Conservation (phyloP, 2,888 invertebrate species). For the Digitonthophagus gazella region DNA sequence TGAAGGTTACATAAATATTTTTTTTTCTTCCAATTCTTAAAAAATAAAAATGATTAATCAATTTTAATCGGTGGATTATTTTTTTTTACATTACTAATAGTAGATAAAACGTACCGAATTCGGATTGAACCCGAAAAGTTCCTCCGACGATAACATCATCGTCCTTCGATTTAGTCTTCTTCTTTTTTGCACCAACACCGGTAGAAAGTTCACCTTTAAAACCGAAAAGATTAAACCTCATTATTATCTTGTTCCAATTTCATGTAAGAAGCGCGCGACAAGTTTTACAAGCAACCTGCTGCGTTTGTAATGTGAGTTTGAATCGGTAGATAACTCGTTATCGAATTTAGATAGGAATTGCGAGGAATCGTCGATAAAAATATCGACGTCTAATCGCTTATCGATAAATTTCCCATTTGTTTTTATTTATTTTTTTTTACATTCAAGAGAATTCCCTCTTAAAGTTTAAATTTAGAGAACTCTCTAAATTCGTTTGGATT, state of each 20-base stretch:
- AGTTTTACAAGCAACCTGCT: too few species aligned
- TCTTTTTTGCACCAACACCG: too few species aligned
- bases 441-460: too few species aligned
- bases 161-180: slow-evolving; percentile 10
- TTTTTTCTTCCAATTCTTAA: too few species aligned
- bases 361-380: too few species aligned
- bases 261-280: too few species aligned
- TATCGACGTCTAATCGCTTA: too few species aligned
- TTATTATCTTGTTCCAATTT: slow-evolving; percentile 2
- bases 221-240: slow-evolving; percentile 24
- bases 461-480: too few species aligned
- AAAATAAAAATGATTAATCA: too few species aligned
- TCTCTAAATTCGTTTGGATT: too few species aligned
- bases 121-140: slow-evolving; percentile 13
- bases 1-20: background rate
- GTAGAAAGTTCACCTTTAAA: slow-evolving; percentile 23
- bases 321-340: background rate
- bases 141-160: slow-evolving; percentile 14
- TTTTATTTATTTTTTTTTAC: too few species aligned
- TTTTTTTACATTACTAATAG: slow-evolving; percentile 7
- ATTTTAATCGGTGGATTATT: slow-evolving; percentile 16
- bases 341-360: background rate
- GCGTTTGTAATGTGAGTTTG: background rate
- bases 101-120: slow-evolving; percentile 19
- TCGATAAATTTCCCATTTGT: too few species aligned